phyloP scores from a whole-genome alignment of 2,888 invertebrate genomes.

The Diachrysia chrysitis region DNA sequence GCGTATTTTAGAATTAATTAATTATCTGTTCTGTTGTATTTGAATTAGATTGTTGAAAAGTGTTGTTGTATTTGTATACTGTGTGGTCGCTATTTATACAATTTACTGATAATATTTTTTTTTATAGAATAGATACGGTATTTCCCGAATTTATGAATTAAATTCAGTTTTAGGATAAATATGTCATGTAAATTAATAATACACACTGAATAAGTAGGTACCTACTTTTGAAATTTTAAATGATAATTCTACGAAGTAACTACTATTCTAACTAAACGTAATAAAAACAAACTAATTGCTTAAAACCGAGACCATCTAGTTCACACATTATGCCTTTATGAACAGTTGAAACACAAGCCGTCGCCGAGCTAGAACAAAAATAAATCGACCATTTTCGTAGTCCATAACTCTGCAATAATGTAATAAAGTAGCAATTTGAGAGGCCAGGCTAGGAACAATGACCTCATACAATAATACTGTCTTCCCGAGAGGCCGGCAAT shows the following conservation, averaged over 20 bases:
- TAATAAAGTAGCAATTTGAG: constrained; percentile 74
- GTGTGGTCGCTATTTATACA: too few relatives aligned
- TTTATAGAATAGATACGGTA: too few relatives aligned
- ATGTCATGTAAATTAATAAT: too few relatives aligned
- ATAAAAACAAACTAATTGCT: neutral
- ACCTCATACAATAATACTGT: constrained; percentile 78
- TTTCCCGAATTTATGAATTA: too few relatives aligned
- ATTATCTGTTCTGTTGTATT: neutral
- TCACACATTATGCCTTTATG: neutral
- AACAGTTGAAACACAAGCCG: constrained; percentile 6
- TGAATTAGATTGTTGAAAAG: neutral
- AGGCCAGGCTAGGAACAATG: constrained; percentile 81
- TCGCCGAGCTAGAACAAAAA: constrained; percentile 28
- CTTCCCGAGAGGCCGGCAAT: constrained; percentile 74
- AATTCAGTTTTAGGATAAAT: too few relatives aligned
- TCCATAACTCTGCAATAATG: constrained; percentile 55
- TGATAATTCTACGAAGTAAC: too few relatives aligned
- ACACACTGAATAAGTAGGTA: too few relatives aligned
- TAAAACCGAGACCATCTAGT: neutral
- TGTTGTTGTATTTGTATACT: neutral
- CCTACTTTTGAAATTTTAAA: too few relatives aligned
- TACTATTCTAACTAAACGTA: neutral
- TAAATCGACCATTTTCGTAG: constrained; percentile 40
- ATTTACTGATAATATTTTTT: too few relatives aligned
- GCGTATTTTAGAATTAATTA: constrained; percentile 4